Evolutionary conservation across 2,113 vertebrate genomes (phyloP).

Genomic region (Thermophis baileyi): DNA sequence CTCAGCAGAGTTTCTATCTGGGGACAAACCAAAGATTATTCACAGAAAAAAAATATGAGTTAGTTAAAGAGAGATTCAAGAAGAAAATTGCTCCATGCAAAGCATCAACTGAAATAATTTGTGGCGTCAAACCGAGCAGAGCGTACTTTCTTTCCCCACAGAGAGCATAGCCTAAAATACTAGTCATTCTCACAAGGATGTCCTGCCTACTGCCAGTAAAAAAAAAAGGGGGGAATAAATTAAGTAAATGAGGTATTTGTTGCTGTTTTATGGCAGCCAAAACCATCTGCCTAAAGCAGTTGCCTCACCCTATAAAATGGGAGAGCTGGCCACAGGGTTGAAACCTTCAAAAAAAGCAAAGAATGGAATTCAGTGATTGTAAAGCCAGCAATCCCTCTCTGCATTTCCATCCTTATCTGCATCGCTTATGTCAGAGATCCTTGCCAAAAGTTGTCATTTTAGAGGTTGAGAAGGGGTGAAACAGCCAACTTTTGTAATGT

Average conservation of each 20-base stretch:
- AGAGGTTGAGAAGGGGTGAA: not conserved
- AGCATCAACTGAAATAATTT: not conserved
- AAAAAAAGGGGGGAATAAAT: not conserved
- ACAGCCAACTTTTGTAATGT: not conserved
- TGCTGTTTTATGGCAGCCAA: not conserved
- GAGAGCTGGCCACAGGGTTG: not conserved
- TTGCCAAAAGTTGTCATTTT: not conserved
- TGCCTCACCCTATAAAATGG: no score
- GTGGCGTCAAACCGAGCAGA: not conserved
- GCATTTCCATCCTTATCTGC: no score
- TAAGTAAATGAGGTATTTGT: not conserved
- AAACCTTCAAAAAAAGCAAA: not conserved
- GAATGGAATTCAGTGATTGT: not conserved
- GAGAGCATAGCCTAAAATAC: not conserved
- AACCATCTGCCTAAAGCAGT: not conserved
- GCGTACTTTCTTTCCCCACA: rapidly evolving
- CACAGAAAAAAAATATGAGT: not conserved
- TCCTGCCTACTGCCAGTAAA: not conserved
- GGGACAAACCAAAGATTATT: not conserved
- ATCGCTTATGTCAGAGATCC: not conserved
- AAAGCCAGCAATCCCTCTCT: not conserved
- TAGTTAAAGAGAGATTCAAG: not conserved
- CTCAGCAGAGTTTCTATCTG: not conserved
- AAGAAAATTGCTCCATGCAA: not conserved
- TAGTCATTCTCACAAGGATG: no score